These are phyloP conservation scores for Drosophila nasuta DNA, from an alignment of 1,140 invertebrate species.

Conservation along the genomic window DNA sequence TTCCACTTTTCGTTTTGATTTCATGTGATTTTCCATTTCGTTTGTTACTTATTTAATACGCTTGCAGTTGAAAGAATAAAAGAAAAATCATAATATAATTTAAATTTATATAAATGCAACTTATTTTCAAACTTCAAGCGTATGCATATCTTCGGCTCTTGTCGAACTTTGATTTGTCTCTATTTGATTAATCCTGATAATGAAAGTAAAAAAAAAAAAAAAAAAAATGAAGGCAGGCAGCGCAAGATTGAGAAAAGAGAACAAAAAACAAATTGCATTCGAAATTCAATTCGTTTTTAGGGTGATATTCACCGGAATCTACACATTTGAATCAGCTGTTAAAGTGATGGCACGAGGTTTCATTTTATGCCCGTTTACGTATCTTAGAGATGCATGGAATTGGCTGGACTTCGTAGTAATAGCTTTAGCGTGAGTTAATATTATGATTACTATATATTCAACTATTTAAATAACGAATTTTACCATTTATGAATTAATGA, in stretches of 20 bases:
- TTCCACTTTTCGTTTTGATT: not conserved
- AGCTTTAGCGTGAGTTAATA: conserved; percentile 98
- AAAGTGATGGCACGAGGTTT: conserved; percentile 99
- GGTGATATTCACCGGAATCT: conserved; percentile 99
- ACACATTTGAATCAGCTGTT: conserved; percentile 99
- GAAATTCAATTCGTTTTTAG: conserved; percentile 88
- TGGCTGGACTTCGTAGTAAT: conserved; percentile 99
- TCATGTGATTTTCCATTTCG: not conserved
- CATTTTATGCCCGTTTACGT: conserved; percentile 99
- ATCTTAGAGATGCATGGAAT: conserved; percentile 99
- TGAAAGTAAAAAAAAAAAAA: conserved; percentile 2
- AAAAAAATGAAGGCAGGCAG: not conserved
- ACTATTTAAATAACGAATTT: conserved; percentile 17
- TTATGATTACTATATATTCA: conserved; percentile 41
- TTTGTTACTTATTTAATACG: not conserved
- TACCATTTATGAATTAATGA: conserved; percentile 14
- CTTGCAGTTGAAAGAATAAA: not conserved
- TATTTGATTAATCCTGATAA: conserved; percentile 7
- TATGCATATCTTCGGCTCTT: conserved; percentile 8
- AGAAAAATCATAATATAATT: not conserved
- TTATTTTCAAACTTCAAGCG: conserved; percentile 14
- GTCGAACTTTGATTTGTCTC: conserved; percentile 7
- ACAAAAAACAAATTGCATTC: conserved; percentile 76
- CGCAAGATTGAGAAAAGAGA: conserved; percentile 15
- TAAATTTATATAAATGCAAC: not conserved